These are phyloP conservation scores for Motacilla tschutschensis DNA, from an alignment of 2,113 vertebrate species.

Conservation along the genomic window DNA sequence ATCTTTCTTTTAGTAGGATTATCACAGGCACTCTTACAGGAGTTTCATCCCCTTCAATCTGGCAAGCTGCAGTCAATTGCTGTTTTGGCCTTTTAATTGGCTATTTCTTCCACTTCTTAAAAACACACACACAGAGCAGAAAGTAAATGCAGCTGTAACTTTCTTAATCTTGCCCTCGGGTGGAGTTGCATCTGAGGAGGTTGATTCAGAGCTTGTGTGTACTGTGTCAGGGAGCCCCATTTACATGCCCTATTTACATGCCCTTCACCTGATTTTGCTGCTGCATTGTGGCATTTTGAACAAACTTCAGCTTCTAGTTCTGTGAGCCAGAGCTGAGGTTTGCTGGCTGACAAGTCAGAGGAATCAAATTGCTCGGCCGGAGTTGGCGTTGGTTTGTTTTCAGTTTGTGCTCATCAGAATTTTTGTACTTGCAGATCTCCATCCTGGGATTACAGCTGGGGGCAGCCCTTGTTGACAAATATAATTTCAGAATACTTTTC, in stretches of 20 bases:
- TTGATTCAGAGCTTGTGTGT: background rate
- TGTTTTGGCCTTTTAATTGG: background rate
- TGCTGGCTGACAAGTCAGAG: background rate
- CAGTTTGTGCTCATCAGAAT: background rate
- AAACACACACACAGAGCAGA: background rate
- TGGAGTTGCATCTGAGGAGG: background rate
- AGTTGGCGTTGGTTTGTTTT: background rate
- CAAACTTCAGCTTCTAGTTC: background rate
- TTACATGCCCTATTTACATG: background rate
- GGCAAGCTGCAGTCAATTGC: background rate
- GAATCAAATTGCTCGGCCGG: accelerated
- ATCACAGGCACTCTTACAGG: background rate
- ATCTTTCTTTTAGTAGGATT: background rate
- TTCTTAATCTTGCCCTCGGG: background rate
- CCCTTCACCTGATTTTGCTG: background rate
- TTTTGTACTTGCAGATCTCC: background rate
- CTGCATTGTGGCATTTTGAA: background rate
- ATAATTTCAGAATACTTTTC: background rate
- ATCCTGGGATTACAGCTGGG: background rate
- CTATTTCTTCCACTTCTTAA: background rate
- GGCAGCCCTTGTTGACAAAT: background rate
- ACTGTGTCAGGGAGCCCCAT: background rate
- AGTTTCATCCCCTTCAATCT: background rate
- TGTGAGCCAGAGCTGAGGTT: background rate
- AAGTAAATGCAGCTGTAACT: background rate